Percentiles rank a stretch among this genome's conserved stretches.
Conservation (phyloP, 2,888 invertebrate genomes). For the Stenodema calcarata region DNA sequence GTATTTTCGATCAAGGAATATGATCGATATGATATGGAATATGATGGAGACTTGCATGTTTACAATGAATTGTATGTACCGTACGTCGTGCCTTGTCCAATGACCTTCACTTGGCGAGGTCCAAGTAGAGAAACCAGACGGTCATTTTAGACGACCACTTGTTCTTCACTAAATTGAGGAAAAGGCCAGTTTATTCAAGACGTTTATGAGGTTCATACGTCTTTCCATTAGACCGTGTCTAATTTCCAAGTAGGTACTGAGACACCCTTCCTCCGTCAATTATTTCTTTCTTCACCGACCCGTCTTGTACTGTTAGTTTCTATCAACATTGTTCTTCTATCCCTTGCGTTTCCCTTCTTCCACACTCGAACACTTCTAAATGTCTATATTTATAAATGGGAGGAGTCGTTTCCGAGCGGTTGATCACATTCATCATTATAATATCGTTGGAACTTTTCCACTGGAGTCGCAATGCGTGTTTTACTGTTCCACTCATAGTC, state of each 20-base stretch:
- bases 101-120: no score
- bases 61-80: no score
- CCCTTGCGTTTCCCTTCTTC: neutral
- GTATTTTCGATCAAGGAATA: no score
- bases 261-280: neutral
- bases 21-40: no score
- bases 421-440: neutral
- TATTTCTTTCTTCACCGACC: neutral
- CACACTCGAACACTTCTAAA: neutral
- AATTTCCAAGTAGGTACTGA: neutral
- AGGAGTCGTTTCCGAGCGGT: neutral
- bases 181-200: neutral
- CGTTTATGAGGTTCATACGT: neutral
- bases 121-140: neutral
- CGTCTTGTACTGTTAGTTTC: neutral
- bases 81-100: no score
- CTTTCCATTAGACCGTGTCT: neutral
- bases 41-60: no score
- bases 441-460: neutral
- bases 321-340: neutral
- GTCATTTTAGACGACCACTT: neutral
- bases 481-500: neutral
- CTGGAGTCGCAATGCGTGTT: neutral
- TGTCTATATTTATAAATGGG: neutral
- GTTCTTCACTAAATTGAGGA: neutral